Percentiles rank a stretch among this genome's conserved stretches.
phyloP scores from a whole-genome alignment of 2,113 vertebrate species.

The Ailuropoda melanoleuca region DNA sequence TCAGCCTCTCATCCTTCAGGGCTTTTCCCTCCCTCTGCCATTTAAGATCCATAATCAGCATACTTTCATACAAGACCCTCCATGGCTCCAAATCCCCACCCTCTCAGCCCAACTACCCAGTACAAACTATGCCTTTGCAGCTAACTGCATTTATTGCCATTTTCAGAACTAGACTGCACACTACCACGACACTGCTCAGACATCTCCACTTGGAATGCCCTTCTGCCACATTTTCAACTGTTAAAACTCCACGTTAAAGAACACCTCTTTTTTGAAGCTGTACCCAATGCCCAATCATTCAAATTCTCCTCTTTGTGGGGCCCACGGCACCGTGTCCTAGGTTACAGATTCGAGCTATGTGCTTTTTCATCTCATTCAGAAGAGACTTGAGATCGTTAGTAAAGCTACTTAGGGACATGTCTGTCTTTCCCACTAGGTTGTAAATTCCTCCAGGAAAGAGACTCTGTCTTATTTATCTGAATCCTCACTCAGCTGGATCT shows the following conservation, averaged over 20 bases:
- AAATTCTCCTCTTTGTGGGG: neutral
- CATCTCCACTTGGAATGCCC: neutral
- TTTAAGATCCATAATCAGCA: neutral
- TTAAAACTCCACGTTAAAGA: neutral
- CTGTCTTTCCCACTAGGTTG: neutral
- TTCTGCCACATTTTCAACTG: neutral
- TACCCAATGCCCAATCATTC: neutral
- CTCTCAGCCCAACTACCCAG: neutral
- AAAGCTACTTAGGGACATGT: neutral
- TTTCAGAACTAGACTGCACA: neutral
- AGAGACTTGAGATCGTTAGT: neutral
- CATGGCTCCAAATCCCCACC: neutral
- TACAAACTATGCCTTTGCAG: neutral
- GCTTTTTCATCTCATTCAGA: constrained; percentile 14
- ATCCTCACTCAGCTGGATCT: neutral
- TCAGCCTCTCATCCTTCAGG: neutral
- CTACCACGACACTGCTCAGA: neutral
- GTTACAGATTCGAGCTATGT: neutral
- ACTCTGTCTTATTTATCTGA: neutral
- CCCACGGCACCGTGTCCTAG: fast-evolving
- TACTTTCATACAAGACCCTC: neutral
- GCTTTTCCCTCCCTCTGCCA: neutral
- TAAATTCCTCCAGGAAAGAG: neutral
- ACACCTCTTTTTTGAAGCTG: neutral
- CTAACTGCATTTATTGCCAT: neutral